These are phyloP conservation scores for Mirza zaza DNA, from an alignment of 2,113 vertebrate genomes.

Conservation along the genomic window DNA sequence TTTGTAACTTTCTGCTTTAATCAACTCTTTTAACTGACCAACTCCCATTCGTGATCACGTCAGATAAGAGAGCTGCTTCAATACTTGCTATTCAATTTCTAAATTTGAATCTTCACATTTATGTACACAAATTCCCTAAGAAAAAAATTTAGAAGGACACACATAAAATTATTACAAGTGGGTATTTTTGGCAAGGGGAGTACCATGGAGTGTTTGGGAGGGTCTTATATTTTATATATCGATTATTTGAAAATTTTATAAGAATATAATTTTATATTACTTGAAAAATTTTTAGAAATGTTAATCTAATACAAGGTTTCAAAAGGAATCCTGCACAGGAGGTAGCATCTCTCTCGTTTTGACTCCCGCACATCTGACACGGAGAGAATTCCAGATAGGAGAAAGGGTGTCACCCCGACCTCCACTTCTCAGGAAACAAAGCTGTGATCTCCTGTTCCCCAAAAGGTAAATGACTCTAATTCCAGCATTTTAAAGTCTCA, in stretches of 20 bases:
- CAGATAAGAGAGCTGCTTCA: background rate
- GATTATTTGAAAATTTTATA: background rate
- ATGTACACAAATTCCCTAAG: background rate
- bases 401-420: no score
- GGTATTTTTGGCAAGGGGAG: background rate
- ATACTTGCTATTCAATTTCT: background rate
- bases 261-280: background rate
- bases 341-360: background rate
- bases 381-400: no score
- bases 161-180: background rate
- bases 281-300: background rate
- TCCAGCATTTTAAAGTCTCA: background rate
- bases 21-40: background rate
- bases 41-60: background rate
- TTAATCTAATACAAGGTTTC: background rate
- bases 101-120: background rate
- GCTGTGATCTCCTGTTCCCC: accelerated
- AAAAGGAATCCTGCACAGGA: background rate
- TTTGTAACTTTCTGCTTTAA: background rate
- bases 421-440: background rate
- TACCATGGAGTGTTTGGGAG: no score
- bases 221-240: background rate
- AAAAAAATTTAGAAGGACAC: background rate
- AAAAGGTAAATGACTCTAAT: background rate
- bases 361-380: accelerated